Base-by-base conservation (phyloP, 2,888 invertebrate species). In the Abrostola triplasia region DNA sequence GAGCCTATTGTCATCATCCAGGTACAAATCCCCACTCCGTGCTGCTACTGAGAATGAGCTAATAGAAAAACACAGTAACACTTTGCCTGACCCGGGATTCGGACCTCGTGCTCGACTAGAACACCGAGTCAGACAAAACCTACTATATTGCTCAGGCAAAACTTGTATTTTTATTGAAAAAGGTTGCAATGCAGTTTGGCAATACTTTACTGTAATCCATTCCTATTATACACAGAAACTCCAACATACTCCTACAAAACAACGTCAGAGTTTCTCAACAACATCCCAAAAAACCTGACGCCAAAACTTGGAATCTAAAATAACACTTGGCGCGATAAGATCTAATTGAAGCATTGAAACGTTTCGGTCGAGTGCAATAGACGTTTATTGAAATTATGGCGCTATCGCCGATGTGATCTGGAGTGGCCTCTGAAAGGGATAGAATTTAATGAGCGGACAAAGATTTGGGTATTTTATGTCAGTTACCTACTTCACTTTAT, bases 351-450 rank as follows among this genome's bases (percentile, higher is more conserved):
- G 70, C 59, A 2, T 61, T 53, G 50, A 68, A 66, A 36, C 70
- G 64, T 49, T 70, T 42, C 51, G 42, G 59, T 52, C 12, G 78
- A 80, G 64, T 87, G 86, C 83, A 82, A 83, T 82, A 73, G 90
- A 87, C 88, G 80, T 89, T 90, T 89, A 91, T 91, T 88, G 86
- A 89, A 90, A 89, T 90, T 85, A 90, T 84, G 77, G 76, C 79
- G 73, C 72, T 91, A 91, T 90, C 91, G 75, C 58, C 67, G 60
- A 80, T 81, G 70, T 70, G 83, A 91, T 89, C 90, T 87, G 40
- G 73, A 79, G 79, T 81, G 82, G 85, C 84, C 82, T 84, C 79
- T 73, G 59, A 59, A 76, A 76, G 76, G 82, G 81, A 84, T 84
- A 71, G 81, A 83, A 84, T 85, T 84, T 85, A 86, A 88, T 86